Evolutionary conservation across 2,888 invertebrate genomes (phyloP), one percentile per base, ranked within the genome.

Genomic region (Tridacna crocea): DNA sequence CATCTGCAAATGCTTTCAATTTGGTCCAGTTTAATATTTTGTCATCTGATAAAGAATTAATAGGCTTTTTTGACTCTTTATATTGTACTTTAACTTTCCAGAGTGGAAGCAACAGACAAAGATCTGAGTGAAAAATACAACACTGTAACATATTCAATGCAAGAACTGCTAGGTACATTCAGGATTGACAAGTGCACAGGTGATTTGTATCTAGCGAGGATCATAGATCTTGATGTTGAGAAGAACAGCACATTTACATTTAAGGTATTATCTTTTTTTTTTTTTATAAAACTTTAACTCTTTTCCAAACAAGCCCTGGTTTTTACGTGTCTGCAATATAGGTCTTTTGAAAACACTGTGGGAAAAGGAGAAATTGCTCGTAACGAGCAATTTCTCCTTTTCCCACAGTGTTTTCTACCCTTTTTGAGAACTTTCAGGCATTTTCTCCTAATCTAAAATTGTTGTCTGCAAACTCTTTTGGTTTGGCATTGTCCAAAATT

Each of bases 101-200:
- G 73, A 17, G 73, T 73, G 19, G 22, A 22, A 6, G 73, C 73
- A 6, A 73, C 58, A 19, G 73, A 73, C 58, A 15, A 60, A 26
- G 73, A 73, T 36, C 11, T 26, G 26, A 73, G 58, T 58, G 17
- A 11, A n/a, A 58, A 73, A 27, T 73, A 27, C 36, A 58, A 60
- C 48, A 73, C 73, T 12, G 73, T 73, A 27, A 36, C 22, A 58
- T 73, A 73, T n/a, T 24, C 26, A 19, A 73, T 73, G 27, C 58
- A 27, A 0, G 27, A 17, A n/a, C 3, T 26, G 17, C 11, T 4
- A 27, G 24, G 12, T 13, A 12, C n/a, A 26, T 73, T 73, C 27
- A 26, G 55, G 22, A 51, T 73, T 22, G 73, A 73, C 22, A 58
- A 26, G n/a, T 17, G 13, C 26, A 58, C 73, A 17, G 73, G 73